Base-by-base conservation (phyloP, 2,113 vertebrate genomes). In the Zosterops hypoxanthus region DNA sequence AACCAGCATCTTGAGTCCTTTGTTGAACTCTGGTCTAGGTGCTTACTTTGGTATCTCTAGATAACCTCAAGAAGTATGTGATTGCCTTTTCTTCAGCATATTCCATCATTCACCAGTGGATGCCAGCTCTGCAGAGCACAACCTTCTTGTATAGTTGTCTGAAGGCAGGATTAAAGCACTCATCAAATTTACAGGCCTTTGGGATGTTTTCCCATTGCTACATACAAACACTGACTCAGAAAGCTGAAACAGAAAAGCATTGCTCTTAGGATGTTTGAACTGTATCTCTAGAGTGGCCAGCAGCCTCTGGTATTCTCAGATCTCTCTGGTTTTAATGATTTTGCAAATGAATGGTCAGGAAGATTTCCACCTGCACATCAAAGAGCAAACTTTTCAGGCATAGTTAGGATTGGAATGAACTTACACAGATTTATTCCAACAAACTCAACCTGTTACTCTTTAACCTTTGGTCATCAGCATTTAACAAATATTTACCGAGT, bases 401-500 rank as follows among this genome's bases (percentile, higher is more conserved):
- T 57, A 91, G 61, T 70, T 59, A 84, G 46, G n/a, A 56, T 44
- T 90, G 59, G 44, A 77, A 85, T 63, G 71, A 90, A 83, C 20
- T 71, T 73, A n/a, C 55, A 90, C 11, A 66, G 15, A 66, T 14
- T 36, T 64, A 79, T 87, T 96, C 60, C 82, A 94, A 75, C 14
- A 95, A 92, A 92, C 7, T 7, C 15, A 82, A 15, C 8, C 68
- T 65, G 57, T 97, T 97, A 96, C 28, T 87, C 77, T 97, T 97
- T 97, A 98, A 98, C 96, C 76, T 75, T 66, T 52, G 78, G 72
- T 76, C 95, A 93, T 52, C n/a, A 42, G 56, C 49, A 33, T 47
- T 71, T 77, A 78, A 78, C 72, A 96, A 98, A 97, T 96, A 96
- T 97, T 96, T 96, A 93, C 76, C 36, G 77, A 95, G 63, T 23